phyloP scores from a whole-genome alignment of 2,888 invertebrate species.

The Helicoverpa assulta region DNA sequence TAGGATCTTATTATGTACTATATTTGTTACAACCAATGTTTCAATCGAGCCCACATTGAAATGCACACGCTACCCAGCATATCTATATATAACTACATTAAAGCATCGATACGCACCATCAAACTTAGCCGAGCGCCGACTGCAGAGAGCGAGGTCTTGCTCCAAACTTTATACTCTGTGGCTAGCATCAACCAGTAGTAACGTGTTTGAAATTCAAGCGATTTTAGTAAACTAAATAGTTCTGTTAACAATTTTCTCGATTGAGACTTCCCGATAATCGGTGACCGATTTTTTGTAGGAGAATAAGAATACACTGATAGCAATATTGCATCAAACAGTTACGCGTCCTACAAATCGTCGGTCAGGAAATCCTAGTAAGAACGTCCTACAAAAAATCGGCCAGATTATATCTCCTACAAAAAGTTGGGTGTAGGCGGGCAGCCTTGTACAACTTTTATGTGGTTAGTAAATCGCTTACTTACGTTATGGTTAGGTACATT shows the following conservation, averaged over 20 bases:
- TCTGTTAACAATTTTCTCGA: too few relatives aligned
- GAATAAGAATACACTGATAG: too few relatives aligned
- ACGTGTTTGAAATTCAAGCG: neutral
- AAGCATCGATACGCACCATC: constrained; percentile 76
- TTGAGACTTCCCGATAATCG: too few relatives aligned
- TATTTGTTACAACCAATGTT: neutral
- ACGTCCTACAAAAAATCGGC: too few relatives aligned
- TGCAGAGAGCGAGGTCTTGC: constrained; percentile 59
- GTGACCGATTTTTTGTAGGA: too few relatives aligned
- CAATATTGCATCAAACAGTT: too few relatives aligned
- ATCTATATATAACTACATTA: constrained; percentile 62
- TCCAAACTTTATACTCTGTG: constrained; percentile 11
- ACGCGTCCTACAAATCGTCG: too few relatives aligned
- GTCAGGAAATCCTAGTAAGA: too few relatives aligned
- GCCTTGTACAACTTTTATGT: too few relatives aligned
- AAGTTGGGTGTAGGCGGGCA: too few relatives aligned
- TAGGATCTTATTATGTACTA: neutral
- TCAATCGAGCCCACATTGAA: constrained; percentile 30
- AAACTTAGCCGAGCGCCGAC: constrained; percentile 61
- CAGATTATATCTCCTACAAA: too few relatives aligned
- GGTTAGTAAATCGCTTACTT: neutral
- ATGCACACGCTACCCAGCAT: constrained; percentile 39
- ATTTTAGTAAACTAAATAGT: neutral
- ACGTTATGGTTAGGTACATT: neutral
- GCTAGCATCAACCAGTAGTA: neutral